A percentile compares a stretch with the other conserved stretches of the same genome.
phyloP scores from a whole-genome alignment of 2,888 invertebrate species.

The Pristionchus exspectatus region DNA sequence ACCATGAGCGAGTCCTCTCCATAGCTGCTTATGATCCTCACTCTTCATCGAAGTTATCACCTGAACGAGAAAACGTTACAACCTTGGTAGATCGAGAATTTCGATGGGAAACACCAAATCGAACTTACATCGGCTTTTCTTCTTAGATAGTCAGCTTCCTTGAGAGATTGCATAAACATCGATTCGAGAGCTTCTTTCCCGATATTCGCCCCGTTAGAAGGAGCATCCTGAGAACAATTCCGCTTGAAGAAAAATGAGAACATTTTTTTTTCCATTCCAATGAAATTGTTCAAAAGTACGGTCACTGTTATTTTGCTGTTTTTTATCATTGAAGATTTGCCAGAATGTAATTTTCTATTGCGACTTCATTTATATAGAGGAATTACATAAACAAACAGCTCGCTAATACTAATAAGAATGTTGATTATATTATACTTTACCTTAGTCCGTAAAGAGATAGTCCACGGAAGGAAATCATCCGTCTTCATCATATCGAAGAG shows the following conservation, averaged over 20 bases:
- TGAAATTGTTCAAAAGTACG: background rate
- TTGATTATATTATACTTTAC: slow-evolving; percentile 57
- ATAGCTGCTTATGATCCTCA: slow-evolving; percentile 95
- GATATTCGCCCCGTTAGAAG: slow-evolving; percentile 69
- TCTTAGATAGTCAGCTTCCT: slow-evolving; percentile 98
- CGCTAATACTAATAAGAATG: background rate
- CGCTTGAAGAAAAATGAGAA: too few relatives aligned
- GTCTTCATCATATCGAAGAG: slow-evolving; percentile 89
- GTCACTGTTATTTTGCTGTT: background rate
- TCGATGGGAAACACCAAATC: background rate
- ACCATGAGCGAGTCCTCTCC: slow-evolving; percentile 95
- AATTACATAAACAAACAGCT: background rate
- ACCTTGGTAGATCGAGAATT: background rate
- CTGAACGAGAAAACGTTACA: slow-evolving; percentile 58
- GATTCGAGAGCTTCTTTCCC: slow-evolving; percentile 91
- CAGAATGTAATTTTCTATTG: too few relatives aligned
- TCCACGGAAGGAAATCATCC: slow-evolving; percentile 91
- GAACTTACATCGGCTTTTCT: slow-evolving; percentile 85
- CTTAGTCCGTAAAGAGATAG: slow-evolving; percentile 91
- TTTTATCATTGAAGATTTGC: too few relatives aligned
- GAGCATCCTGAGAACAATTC: slow-evolving; percentile 52
- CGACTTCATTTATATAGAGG: too few relatives aligned
- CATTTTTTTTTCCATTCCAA: background rate
- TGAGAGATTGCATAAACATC: slow-evolving; percentile 93
- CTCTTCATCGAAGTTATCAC: slow-evolving; percentile 83